Evolutionary conservation across 2,113 vertebrate genomes (phyloP), one percentile per base, ranked within the genome.

Genomic region (Picathartes gymnocephalus): DNA sequence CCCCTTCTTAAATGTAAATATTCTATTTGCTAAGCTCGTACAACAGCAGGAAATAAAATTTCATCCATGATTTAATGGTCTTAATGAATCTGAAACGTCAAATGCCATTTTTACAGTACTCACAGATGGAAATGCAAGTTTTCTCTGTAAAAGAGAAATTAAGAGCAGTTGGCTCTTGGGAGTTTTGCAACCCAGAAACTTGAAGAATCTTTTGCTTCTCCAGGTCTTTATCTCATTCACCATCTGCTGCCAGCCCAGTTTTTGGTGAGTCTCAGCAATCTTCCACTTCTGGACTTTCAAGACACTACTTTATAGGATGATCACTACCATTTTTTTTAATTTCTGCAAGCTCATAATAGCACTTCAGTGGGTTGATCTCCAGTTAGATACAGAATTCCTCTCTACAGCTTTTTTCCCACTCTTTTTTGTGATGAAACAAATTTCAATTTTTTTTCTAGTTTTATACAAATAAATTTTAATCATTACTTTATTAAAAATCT

Each of bases 11-110:
- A 81, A 64, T 11, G 54, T 21, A 86, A 92, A 62, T 62, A 62
- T 45, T 84, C 33, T 39, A 53, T 72, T 93, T 90, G 37, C 58
- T 69, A 30, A 30, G n/a, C 31, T 66, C 48, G 15, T 42, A 57
- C n/a, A 92, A 37, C 33, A 79, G 40, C 48, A 83, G 40, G 28
- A 83, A 61, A 69, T 56, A 86, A 69, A 61, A 69, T 61, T 13
- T 70, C 31, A 71, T 76, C 31, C 33, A 31, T 13, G 20, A 31
- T 69, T 87, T 72, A 85, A 76, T 30, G 17, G 14, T 37, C 48
- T 74, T 81, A 81, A 87, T 48, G 27, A 87, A 79, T n/a, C 48
- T 58, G 61, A 84, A 93, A 85, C 39, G 20, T 50, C 61, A 90
- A 70, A 61, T 56, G 70, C 2, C 40, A 54, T 66, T 86, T 95